Conservation (phyloP, 37 sponge, comb jelly and placozoan species). For the Cliona cf. orientalis region DNA sequence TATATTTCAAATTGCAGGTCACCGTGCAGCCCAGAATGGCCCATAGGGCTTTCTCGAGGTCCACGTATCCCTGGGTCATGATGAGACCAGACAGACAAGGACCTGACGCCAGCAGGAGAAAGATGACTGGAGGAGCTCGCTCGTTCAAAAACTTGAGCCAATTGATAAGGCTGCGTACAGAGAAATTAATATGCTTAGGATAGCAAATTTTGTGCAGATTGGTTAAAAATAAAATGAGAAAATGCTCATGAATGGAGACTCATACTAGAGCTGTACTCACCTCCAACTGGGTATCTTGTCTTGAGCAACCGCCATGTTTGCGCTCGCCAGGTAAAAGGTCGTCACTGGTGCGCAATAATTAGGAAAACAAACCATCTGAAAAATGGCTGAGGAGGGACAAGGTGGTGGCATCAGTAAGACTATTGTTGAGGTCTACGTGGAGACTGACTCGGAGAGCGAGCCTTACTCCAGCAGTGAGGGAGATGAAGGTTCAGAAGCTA, state of each 20-base stretch:
- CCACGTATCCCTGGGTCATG: slow-evolving; percentile 44
- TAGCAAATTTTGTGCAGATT: no score
- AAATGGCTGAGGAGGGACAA: neutral
- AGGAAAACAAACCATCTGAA: neutral
- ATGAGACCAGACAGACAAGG: slow-evolving; percentile 65
- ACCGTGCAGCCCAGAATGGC: slow-evolving; percentile 57
- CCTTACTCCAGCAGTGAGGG: slow-evolving; percentile 34
- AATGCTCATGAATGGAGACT: no score
- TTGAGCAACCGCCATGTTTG: no score
- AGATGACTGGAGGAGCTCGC: slow-evolving; percentile 81
- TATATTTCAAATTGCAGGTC: no score
- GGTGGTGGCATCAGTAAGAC: slow-evolving; percentile 9
- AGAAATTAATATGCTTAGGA: no score
- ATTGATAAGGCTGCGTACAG: slow-evolving; percentile 61
- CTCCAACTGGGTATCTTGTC: no score
- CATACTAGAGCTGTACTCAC: no score
- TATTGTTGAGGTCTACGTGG: slow-evolving; percentile 54
- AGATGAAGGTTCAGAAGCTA: slow-evolving; percentile 3
- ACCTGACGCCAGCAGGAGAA: slow-evolving; percentile 64
- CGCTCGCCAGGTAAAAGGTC: no score
- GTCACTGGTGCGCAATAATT: slow-evolving; percentile 2
- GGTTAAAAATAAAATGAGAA: no score
- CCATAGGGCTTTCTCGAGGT: slow-evolving; percentile 62
- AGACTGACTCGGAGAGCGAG: slow-evolving; percentile 42
- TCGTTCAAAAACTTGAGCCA: slow-evolving; percentile 77